Conservation (phyloP, 2,888 invertebrate genomes). For the Maniola hyperantus region DNA sequence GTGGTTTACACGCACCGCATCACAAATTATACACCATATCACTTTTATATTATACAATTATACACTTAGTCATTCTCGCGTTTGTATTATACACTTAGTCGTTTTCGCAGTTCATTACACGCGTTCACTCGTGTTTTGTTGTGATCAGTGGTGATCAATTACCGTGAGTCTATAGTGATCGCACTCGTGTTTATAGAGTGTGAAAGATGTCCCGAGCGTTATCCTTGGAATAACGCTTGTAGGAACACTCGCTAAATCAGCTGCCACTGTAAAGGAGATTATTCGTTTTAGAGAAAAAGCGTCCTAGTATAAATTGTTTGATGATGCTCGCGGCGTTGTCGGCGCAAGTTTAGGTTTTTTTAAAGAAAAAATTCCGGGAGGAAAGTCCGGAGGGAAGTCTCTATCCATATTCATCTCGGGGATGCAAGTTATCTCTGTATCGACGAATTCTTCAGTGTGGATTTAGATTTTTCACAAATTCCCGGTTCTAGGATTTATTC, state of each 20-base stretch:
- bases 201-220: constrained; percentile 78
- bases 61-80: background rate
- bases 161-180: constrained; percentile 20
- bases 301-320: background rate
- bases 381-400: too few relatives aligned
- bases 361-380: too few relatives aligned
- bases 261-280: constrained; percentile 67
- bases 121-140: background rate
- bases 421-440: too few relatives aligned
- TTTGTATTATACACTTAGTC: constrained; percentile 20
- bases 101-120: constrained; percentile 34
- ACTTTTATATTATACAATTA: constrained; percentile 5
- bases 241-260: constrained; percentile 81
- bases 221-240: constrained; percentile 78
- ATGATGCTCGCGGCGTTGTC: too few relatives aligned
- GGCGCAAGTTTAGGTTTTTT: too few relatives aligned
- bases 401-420: too few relatives aligned
- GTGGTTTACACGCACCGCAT: constrained; percentile 6
- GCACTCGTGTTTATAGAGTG: constrained; percentile 61
- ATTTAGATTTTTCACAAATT: too few relatives aligned
- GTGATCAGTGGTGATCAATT: background rate
- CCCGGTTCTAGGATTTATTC: too few relatives aligned
- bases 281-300: background rate
- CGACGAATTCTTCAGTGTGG: too few relatives aligned
- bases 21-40: constrained; percentile 17